These are phyloP conservation scores for Zootoca vivipara DNA, from an alignment of 2,113 vertebrate genomes.

Conservation along the genomic window DNA sequence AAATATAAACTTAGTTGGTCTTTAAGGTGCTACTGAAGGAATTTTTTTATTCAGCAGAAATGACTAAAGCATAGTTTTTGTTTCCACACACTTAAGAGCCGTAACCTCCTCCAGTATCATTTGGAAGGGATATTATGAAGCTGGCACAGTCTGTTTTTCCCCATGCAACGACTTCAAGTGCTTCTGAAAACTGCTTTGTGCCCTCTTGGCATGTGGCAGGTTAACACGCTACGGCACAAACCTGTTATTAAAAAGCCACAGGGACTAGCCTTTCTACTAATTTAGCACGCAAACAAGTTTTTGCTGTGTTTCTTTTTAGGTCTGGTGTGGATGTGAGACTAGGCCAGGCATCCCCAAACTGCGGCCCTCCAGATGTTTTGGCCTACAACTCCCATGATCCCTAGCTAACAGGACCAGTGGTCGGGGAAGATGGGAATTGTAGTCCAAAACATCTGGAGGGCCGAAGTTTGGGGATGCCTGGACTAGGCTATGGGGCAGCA, in stretches of 20 bases:
- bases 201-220: not conserved
- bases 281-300: not conserved
- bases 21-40: no score
- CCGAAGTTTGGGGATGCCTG: no score
- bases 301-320: not conserved
- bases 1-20: no score
- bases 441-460: no score
- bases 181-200: not conserved
- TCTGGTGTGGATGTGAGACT: not conserved
- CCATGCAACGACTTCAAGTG: fast-evolving
- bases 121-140: constrained; percentile 22
- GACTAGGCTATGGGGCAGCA: not conserved
- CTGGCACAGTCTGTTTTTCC: not conserved
- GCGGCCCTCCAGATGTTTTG: no score
- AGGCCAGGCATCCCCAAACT: no score
- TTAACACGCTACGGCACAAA: not conserved
- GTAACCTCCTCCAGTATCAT: constrained; percentile 12
- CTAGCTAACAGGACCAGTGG: no score
- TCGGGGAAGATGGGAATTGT: no score
- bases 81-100: constrained; percentile 25
- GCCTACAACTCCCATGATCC: no score
- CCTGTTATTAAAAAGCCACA: not conserved
- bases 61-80: constrained; percentile 55
- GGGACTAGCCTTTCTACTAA: not conserved
- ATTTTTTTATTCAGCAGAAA: no score